Percentiles rank a stretch among this genome's conserved stretches.
phyloP scores from a whole-genome alignment of 2,797 vertebrate genomes.

The Lacerta bilineata region DNA sequence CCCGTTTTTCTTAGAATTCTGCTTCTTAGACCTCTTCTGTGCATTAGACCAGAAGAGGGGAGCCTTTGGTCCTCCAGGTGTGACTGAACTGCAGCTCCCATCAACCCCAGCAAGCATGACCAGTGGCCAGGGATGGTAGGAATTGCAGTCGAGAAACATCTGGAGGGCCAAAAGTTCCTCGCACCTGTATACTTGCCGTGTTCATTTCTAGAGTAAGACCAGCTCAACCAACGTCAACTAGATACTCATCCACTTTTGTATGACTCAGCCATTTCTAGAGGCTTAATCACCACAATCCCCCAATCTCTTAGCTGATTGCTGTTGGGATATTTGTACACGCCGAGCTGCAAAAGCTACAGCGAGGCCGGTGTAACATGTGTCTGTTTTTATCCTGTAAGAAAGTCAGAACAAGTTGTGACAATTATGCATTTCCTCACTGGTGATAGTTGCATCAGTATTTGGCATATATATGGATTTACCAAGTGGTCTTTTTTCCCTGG shows the following conservation, averaged over 20 bases:
- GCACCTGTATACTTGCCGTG: background rate
- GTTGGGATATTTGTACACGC: no score
- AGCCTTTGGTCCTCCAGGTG: no score
- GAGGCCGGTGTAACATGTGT: no score
- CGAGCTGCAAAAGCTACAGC: no score
- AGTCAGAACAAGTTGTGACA: background rate
- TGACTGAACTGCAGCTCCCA: no score
- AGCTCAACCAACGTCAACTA: background rate
- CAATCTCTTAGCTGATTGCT: background rate
- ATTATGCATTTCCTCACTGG: background rate
- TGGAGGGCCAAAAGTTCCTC: no score
- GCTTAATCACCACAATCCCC: background rate
- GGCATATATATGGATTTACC: background rate
- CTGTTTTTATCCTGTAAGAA: no score
- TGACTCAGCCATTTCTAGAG: background rate
- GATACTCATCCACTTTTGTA: background rate
- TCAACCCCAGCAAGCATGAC: no score
- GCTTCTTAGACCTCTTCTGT: background rate
- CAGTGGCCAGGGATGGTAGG: no score
- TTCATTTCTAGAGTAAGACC: background rate
- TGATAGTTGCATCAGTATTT: background rate
- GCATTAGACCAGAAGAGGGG: no score
- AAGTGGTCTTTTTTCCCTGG: no score
- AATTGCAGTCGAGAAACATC: no score
- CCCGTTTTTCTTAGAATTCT: background rate